A percentile compares a stretch with the other conserved stretches of the same genome.
Conservation (phyloP, 35 echinoderm and acorn worm species). For the Heliocidaris erythrogramma region DNA sequence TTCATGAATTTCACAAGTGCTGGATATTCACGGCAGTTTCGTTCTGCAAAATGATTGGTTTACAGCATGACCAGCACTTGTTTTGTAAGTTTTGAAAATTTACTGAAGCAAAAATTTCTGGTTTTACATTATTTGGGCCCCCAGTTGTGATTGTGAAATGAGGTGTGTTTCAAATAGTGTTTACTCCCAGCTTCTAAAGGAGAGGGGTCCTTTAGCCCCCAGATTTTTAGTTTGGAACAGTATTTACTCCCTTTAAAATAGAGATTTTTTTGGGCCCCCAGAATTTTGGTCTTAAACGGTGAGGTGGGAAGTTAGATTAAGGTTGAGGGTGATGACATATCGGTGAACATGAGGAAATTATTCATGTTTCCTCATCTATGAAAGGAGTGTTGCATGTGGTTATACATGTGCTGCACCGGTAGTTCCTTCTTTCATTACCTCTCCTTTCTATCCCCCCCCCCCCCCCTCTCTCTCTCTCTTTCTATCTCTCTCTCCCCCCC, state of each 20-base stretch:
- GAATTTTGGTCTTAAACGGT: background rate
- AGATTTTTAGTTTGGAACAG: background rate
- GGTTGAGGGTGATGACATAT: background rate
- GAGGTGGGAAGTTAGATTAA: slow-evolving; percentile 6
- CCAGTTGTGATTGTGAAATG: too few species aligned
- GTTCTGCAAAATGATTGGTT: too few species aligned
- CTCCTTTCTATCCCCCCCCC: background rate
- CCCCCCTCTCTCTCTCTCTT: background rate
- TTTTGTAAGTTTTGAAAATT: too few species aligned
- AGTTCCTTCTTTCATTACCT: background rate
- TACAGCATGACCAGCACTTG: too few species aligned
- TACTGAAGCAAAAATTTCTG: too few species aligned
- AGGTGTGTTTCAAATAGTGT: background rate
- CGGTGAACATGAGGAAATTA: slow-evolving; percentile 40
- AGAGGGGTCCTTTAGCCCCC: background rate
- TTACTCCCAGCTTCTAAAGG: background rate
- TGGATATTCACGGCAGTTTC: too few species aligned
- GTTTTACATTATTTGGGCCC: too few species aligned
- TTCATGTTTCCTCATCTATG: slow-evolving; percentile 31
- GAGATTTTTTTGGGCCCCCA: background rate
- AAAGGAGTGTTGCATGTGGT: background rate
- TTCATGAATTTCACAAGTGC: too few species aligned
- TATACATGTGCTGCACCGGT: background rate
- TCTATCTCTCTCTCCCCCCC: background rate
- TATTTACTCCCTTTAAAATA: background rate